Evolutionary conservation across 2,113 vertebrate species (phyloP).

Genomic region (Rhynchomys soricoides): DNA sequence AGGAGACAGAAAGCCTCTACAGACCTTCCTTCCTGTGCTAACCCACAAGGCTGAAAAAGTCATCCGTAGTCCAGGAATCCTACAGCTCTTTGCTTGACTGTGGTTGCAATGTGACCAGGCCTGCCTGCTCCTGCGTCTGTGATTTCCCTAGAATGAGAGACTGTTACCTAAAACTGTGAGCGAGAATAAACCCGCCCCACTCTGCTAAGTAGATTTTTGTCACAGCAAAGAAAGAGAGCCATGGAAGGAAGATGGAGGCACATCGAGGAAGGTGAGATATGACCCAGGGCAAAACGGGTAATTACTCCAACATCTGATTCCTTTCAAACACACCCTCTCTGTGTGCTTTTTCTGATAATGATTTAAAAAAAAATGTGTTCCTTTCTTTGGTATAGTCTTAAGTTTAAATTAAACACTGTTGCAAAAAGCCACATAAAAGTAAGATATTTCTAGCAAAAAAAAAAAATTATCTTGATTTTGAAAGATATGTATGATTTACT

Average conservation of each 20-base stretch:
- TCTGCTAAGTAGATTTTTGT: not conserved
- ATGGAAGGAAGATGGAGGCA: accelerated
- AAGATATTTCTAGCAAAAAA: not conserved
- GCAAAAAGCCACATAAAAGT: not conserved
- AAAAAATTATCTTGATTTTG: not conserved
- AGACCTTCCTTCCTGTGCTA: not conserved
- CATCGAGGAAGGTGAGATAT: accelerated
- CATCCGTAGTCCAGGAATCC: not conserved
- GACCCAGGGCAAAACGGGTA: not conserved
- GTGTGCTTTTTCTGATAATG: too few species aligned
- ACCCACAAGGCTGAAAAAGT: not conserved
- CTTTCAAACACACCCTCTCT: not conserved
- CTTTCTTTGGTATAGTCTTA: not conserved
- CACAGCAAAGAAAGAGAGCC: not conserved
- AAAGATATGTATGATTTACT: not conserved
- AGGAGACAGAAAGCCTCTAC: not conserved
- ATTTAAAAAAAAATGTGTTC: not conserved
- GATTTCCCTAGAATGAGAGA: too few species aligned
- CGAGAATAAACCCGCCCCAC: not conserved
- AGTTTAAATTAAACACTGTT: not conserved
- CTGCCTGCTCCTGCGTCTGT: too few species aligned
- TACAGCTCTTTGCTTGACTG: not conserved
- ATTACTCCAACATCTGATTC: accelerated
- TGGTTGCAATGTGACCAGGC: too few species aligned
- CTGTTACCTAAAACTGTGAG: not conserved